Evolutionary conservation across 1,140 invertebrate species (phyloP).

Genomic region (Drosophila watanabei): DNA sequence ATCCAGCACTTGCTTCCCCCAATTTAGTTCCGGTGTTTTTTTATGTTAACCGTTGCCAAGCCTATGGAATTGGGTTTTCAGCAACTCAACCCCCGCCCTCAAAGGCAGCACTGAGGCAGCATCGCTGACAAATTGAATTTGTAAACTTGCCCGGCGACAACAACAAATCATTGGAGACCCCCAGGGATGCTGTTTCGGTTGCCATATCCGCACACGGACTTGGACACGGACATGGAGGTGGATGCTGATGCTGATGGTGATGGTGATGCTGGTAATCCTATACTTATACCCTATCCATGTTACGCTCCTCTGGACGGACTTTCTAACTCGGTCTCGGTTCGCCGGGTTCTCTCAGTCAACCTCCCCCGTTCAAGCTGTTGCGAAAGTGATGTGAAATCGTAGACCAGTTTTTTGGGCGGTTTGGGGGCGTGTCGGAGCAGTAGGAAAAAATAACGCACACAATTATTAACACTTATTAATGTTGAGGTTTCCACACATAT

Average conservation of each 20-base stretch:
- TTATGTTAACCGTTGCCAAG: slow-evolving; percentile 54
- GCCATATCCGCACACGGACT: slow-evolving; percentile 24
- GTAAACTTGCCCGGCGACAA: slow-evolving; percentile 71
- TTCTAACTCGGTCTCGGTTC: slow-evolving; percentile 62
- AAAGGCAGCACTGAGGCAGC: slow-evolving; percentile 39
- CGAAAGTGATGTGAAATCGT: slow-evolving; percentile 79
- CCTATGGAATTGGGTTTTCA: slow-evolving; percentile 70
- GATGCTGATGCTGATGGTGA: slow-evolving; percentile 9
- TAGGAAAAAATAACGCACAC: slow-evolving; percentile 47
- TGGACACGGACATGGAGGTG: slow-evolving; percentile 13
- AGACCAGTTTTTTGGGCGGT: slow-evolving; percentile 54
- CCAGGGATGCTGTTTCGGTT: slow-evolving; percentile 47
- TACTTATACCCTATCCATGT: slow-evolving; percentile 56
- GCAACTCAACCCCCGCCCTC: slow-evolving; percentile 25
- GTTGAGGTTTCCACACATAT: slow-evolving; percentile 74
- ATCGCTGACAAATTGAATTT: slow-evolving; percentile 82
- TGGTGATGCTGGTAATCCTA: slow-evolving; percentile 65
- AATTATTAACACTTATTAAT: slow-evolving; percentile 85
- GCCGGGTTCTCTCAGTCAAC: slow-evolving; percentile 30
- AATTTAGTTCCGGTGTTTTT: slow-evolving; percentile 30
- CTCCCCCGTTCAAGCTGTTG: slow-evolving; percentile 39
- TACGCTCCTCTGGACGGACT: slow-evolving; percentile 77
- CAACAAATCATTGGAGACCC: slow-evolving; percentile 71
- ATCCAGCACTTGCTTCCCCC: background rate
- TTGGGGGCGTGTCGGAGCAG: slow-evolving; percentile 56